These are phyloP conservation scores for Agapostemon virescens DNA, from an alignment of 2,888 invertebrate genomes.

Conservation along the genomic window DNA sequence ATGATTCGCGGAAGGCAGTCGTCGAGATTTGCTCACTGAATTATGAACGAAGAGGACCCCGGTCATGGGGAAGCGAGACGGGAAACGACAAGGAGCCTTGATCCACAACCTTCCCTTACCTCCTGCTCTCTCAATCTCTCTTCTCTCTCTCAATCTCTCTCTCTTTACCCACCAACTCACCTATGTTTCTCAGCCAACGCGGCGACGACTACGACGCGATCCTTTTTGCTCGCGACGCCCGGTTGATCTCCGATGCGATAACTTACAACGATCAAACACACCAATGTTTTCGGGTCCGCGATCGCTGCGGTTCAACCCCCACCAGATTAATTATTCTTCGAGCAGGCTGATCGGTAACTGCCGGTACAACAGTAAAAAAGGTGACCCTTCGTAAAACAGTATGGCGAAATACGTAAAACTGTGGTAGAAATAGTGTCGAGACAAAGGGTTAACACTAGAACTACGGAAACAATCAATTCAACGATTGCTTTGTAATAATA, in stretches of 20 bases:
- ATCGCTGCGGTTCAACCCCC: constrained; percentile 1
- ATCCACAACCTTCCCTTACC: constrained; percentile 34
- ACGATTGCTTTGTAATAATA: too few species aligned
- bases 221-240: constrained; percentile 48
- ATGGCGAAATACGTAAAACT: too few species aligned
- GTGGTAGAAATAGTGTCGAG: too few species aligned
- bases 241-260: constrained; percentile 52
- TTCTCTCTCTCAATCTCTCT: background rate
- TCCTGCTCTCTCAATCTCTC: background rate
- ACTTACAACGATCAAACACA: constrained; percentile 39
- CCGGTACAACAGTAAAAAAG: too few species aligned
- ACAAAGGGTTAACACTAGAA: too few species aligned
- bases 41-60: constrained; percentile 68
- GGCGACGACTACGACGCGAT: constrained; percentile 14
- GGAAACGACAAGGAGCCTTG: constrained; percentile 54
- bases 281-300: background rate
- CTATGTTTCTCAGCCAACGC: constrained; percentile 12
- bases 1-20: constrained; percentile 77
- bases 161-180: background rate
- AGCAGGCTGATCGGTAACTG: too few species aligned
- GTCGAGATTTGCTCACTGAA: constrained; percentile 73
- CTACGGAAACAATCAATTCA: too few species aligned
- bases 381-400: too few species aligned
- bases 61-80: constrained; percentile 27
- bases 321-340: too few species aligned